Evolutionary conservation across 2,797 vertebrate genomes (phyloP), one percentile per base, ranked within the genome.

Genomic region (Phoeniculus purpureus): DNA sequence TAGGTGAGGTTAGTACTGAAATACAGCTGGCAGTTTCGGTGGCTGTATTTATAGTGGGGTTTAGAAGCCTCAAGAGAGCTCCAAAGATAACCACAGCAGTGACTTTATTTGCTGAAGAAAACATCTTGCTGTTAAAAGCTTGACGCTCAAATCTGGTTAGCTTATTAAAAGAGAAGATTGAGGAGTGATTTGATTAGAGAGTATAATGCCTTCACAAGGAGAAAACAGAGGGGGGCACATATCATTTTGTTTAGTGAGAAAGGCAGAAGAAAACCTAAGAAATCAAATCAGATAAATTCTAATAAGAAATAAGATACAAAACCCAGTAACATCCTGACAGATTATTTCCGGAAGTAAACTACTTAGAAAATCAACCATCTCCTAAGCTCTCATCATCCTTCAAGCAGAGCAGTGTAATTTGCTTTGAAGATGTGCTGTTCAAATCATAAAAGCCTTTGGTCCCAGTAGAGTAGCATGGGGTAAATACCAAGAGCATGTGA

Each of bases 111-210:
- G 94, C 84, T 85, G 66, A 51, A 94, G 81, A 78, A 96, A 93
- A 77, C 59, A 75, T 61, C 86, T 89, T 89, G 76, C 79, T 90
- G 51, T 81, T 92, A 87, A 92, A 90, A 91, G 40, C 79, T 80
- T 94, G 92, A 75, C 92, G 51, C 19, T 89, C 81, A 89, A 92
- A 93, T 87, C 84, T 96, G 81, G 76, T 93, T 93, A 93, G 32
- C 48, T 90, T 95, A 92, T 92, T 96, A 85, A 88, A 88, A 84
- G 31, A 56, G 40, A 85, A 92, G 81, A 77, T 22, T 82, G 51
- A 93, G 25, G 51, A 90, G 37, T 80, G 65, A 93, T 94, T 95
- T 92, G 81, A 94, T 94, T 95, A 93, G 47, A 72, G 81, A 83
- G 11, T 68, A 65, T 82, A 90, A 90, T 59, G 37, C 47, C 51